Conservation (phyloP, 2,888 invertebrate genomes). For the Thelaira solivaga region DNA sequence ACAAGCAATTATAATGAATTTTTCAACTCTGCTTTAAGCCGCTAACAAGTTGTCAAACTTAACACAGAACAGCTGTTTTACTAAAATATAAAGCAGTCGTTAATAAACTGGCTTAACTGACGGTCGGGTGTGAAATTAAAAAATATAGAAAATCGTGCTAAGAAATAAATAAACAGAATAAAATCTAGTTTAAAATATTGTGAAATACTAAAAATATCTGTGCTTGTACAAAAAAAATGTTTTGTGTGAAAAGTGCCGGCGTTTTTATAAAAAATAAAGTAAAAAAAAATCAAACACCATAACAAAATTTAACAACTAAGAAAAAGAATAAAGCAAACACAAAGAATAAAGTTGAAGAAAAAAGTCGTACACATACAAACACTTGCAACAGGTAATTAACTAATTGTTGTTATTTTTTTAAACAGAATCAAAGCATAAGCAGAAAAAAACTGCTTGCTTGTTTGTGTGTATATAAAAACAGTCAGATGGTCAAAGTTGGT, state of each 20-base stretch:
- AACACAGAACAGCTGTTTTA: constrained; percentile 51
- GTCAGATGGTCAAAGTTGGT: not conserved
- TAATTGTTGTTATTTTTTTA: constrained; percentile 2
- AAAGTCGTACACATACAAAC: not conserved
- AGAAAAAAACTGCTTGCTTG: no score
- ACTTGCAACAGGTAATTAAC: constrained; percentile 28
- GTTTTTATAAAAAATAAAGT: not conserved
- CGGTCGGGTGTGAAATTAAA: not conserved
- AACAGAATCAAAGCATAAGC: constrained; percentile 10
- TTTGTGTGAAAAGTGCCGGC: constrained; percentile 34
- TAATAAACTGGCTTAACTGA: not conserved
- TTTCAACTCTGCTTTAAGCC: constrained; percentile 12
- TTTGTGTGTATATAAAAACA: no score
- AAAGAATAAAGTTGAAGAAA: constrained; percentile 2
- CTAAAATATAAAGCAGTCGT: constrained; percentile 34
- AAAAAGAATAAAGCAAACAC: not conserved
- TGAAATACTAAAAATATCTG: not conserved
- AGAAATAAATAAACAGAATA: not conserved
- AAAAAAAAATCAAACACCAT: constrained; percentile 18
- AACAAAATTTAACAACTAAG: constrained; percentile 1
- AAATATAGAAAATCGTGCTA: not conserved
- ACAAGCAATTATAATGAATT: not conserved
- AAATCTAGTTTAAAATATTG: not conserved
- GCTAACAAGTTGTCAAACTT: constrained; percentile 25
- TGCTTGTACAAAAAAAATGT: not conserved